These are phyloP conservation scores for Sinelater perroti DNA, from an alignment of 2,888 invertebrate species.

Conservation along the genomic window DNA sequence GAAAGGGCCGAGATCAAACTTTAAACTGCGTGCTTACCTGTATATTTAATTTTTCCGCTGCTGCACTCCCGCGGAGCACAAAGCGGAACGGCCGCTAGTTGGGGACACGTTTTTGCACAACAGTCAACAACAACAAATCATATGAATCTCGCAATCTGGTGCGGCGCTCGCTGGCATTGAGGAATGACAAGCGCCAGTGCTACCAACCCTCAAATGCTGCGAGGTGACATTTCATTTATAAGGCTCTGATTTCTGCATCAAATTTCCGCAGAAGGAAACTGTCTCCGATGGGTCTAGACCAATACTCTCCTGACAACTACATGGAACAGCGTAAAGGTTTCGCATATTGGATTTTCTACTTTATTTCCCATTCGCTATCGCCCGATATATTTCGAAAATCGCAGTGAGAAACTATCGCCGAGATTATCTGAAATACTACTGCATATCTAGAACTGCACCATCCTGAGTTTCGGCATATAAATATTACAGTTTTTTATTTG, in stretches of 20 bases:
- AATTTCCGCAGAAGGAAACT: constrained; percentile 46
- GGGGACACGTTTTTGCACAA: no score
- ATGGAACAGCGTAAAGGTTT: constrained; percentile 41
- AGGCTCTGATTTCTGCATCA: constrained; percentile 47
- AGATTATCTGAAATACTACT: constrained; percentile 19
- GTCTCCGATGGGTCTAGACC: constrained; percentile 43
- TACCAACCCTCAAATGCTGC: constrained; percentile 36
- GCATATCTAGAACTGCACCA: not conserved
- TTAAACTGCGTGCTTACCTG: no score
- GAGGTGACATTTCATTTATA: constrained; percentile 49
- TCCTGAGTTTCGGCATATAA: constrained; percentile 23
- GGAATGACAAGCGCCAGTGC: constrained; percentile 37
- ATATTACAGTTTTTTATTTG: constrained; percentile 23
- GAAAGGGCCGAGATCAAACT: constrained; percentile 11
- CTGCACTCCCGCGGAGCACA: no score
- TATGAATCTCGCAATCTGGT: constrained; percentile 34
- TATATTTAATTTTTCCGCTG: constrained; percentile 4
- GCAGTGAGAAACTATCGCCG: constrained; percentile 19
- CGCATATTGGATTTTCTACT: constrained; percentile 44
- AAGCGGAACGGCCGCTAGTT: no score
- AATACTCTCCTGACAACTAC: constrained; percentile 45
- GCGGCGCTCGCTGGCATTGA: constrained; percentile 37
- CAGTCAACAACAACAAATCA: constrained; percentile 39
- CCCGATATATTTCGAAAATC: constrained; percentile 22
- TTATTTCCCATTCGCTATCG: constrained; percentile 30